Evolutionary conservation across 2,113 vertebrate species (phyloP).

Genomic region (Lepisosteus oculatus): DNA sequence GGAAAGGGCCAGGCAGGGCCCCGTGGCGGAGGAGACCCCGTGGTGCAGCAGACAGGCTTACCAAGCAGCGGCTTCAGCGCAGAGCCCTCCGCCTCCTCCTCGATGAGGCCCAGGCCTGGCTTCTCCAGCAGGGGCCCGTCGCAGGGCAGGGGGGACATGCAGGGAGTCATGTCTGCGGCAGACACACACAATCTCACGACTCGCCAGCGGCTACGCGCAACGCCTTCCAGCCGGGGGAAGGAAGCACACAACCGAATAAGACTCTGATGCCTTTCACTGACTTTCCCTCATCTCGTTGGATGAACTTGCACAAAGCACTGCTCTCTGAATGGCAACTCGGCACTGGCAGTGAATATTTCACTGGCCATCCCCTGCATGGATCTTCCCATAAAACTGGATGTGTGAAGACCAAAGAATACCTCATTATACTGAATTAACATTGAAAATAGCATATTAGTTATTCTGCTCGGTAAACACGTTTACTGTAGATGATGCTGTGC

Average conservation of each 20-base stretch:
- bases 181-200: constrained; percentile 9
- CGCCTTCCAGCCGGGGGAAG: constrained; percentile 3
- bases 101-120: constrained; percentile 61
- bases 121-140: constrained; percentile 75
- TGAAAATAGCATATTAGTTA: too few relatives aligned
- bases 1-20: too few relatives aligned
- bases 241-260: background rate
- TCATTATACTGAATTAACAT: too few relatives aligned
- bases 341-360: too few relatives aligned
- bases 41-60: constrained; percentile 50
- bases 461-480: too few relatives aligned
- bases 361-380: too few relatives aligned
- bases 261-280: background rate
- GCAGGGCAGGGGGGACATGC: constrained; percentile 85
- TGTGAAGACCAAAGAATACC: too few relatives aligned
- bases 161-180: constrained; percentile 83
- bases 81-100: constrained; percentile 70
- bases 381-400: too few relatives aligned
- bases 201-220: too few relatives aligned
- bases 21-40: too few relatives aligned
- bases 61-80: constrained; percentile 69
- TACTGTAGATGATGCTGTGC: too few relatives aligned
- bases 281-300: background rate
- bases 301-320: background rate
- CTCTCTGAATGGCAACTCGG: background rate